Conservation (phyloP, 2,888 invertebrate species). For the Sinhomidia bicolor region DNA sequence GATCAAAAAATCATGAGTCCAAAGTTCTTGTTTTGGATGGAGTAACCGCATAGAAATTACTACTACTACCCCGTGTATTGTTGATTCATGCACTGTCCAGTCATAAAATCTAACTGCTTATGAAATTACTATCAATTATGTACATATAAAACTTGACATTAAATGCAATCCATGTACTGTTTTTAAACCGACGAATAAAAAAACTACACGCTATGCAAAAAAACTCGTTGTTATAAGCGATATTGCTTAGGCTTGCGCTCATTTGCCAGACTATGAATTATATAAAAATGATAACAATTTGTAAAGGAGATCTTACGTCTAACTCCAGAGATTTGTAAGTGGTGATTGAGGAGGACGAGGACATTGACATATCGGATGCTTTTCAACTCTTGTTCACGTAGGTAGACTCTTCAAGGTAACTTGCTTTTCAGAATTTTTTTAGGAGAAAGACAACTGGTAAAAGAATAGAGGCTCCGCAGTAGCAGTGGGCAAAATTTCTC, state of each 20-base stretch:
- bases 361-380: constrained; percentile 67
- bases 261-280: not conserved
- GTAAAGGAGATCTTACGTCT: constrained; percentile 52
- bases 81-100: not conserved
- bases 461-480: not conserved
- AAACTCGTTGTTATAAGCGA: too few species aligned
- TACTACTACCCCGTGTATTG: not conserved
- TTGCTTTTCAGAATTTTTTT: not conserved
- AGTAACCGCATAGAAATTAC: not conserved
- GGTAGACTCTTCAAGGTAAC: constrained; percentile 50
- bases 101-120: too few species aligned
- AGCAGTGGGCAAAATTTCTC: not conserved
- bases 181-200: too few species aligned
- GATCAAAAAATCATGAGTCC: not conserved
- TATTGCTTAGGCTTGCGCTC: too few species aligned
- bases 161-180: too few species aligned
- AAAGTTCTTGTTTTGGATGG: constrained; percentile 54
- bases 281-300: not conserved
- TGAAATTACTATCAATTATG: too few species aligned
- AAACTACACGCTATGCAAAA: too few species aligned
- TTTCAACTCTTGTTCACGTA: constrained; percentile 46
- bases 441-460: not conserved
- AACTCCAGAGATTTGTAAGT: constrained; percentile 63
- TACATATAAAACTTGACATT: too few species aligned
- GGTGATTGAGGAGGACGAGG: constrained; percentile 48